Evolutionary conservation across 2,888 invertebrate genomes (phyloP), one percentile per base, ranked within the genome.

Genomic region (Arctia plantaginis): DNA sequence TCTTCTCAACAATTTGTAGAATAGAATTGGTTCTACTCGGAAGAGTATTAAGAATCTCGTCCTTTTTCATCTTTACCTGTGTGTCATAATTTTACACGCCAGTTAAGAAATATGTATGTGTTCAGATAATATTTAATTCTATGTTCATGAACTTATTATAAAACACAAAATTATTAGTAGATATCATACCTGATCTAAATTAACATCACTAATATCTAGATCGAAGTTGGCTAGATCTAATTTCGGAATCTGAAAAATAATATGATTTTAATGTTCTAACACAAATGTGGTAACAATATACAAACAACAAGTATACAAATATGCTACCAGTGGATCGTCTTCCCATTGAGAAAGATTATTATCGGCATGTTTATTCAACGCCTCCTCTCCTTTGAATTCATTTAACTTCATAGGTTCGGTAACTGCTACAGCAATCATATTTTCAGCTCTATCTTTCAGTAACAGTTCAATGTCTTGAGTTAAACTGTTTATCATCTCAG

Each of bases 201-300:
- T 91, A 18, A 85, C 84, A 76, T 87, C 90, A 62, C 91, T 82
- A 51, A 84, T 83, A 80, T 94, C 92, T 41, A 93, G 85, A 80
- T 94, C 91, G 67, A 86, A 84, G 73, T 85, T 87, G 33, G 80
- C 76, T 13, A 92, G 78, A 65, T 93, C 89, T 72, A 94, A 83
- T 83, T 88, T 91, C 51, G 94, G 94, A 84, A 93, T 89, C 95
- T 94, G 89, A 88, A 82, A 83, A 47, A 33, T 33, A 39, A 69
- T 27, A 59, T 15, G n/a, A 18, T 23, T 59, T 20, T 27, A 69
- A n/a, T 39, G 7, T n/a, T 13, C 39, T 59, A 39, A 44, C 1
- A 44, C 27, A 65, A 72, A n/a, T 64, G 64, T 59, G 59, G 66
- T 47, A 51, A 66, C 15, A 68, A 55, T 68, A 20, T 23, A 59